Evolutionary conservation across 2,797 vertebrate genomes (phyloP).

Genomic region (Artibeus lituratus): DNA sequence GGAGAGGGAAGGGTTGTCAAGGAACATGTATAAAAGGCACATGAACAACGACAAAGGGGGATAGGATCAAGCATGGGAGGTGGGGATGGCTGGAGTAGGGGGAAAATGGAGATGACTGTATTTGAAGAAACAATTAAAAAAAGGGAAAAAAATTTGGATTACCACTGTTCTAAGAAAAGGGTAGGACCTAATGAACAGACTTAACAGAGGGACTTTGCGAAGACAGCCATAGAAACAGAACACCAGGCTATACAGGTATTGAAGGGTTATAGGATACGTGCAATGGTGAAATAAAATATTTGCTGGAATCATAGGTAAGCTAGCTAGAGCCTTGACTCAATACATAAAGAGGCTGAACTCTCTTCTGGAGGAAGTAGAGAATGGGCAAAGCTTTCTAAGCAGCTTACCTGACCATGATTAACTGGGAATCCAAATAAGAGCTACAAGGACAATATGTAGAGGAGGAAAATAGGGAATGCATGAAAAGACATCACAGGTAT

Average conservation of each 20-base stretch:
- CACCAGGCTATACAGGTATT: background rate
- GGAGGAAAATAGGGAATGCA: background rate
- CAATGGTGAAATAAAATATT: background rate
- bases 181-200: background rate
- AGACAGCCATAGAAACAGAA: background rate
- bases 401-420: background rate
- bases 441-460: background rate
- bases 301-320: background rate
- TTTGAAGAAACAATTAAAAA: no score
- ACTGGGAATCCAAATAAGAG: background rate
- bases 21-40: no score
- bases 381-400: background rate
- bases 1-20: no score
- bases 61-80: no score
- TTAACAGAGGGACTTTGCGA: background rate
- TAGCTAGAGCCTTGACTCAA: background rate
- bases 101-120: no score
- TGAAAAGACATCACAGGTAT: background rate
- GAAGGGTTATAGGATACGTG: background rate
- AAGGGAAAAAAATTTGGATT: background rate
- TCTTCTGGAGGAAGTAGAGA: background rate
- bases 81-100: no score
- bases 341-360: background rate
- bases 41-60: no score
- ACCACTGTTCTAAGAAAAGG: background rate